phyloP scores from a whole-genome alignment of 2,113 vertebrate species.

The Hemiprocne comata region DNA sequence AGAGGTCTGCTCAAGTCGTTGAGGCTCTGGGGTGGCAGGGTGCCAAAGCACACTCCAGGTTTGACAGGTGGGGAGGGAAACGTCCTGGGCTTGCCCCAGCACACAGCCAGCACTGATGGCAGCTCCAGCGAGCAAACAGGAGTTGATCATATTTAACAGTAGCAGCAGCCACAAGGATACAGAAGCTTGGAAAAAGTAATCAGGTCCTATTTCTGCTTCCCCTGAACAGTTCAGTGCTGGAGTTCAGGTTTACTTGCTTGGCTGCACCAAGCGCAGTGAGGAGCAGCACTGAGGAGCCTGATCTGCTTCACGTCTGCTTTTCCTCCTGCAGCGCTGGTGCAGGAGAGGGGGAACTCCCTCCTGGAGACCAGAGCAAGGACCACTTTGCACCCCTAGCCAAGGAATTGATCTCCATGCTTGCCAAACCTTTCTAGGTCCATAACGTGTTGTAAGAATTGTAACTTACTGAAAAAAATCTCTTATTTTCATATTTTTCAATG shows the following conservation, averaged over 20 bases:
- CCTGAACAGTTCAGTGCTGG: neutral
- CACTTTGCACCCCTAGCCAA: neutral
- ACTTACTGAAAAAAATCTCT: neutral
- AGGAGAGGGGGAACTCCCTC: neutral
- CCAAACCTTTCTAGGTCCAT: neutral
- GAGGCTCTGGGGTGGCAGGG: constrained; percentile 6
- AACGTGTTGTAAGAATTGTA: neutral
- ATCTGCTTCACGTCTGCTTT: neutral
- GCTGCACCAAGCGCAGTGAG: neutral
- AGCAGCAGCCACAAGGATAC: constrained; percentile 38
- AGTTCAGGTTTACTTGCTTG: neutral
- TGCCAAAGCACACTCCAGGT: constrained; percentile 60
- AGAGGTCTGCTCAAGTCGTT: constrained; percentile 37
- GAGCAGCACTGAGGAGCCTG: neutral
- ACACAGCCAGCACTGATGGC: constrained; percentile 14
- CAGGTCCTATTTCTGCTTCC: neutral
- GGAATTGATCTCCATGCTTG: neutral
- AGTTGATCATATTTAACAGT: constrained; percentile 43
- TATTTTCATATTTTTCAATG: neutral
- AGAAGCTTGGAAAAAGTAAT: constrained; percentile 25
- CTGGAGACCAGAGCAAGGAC: neutral
- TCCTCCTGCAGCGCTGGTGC: neutral
- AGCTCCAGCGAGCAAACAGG: constrained; percentile 18
- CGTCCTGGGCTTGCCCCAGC: constrained; percentile 21
- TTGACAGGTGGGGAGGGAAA: constrained; percentile 64